Evolutionary conservation across 1,140 invertebrate genomes (phyloP).

Genomic region (Drosophila kanapiae): DNA sequence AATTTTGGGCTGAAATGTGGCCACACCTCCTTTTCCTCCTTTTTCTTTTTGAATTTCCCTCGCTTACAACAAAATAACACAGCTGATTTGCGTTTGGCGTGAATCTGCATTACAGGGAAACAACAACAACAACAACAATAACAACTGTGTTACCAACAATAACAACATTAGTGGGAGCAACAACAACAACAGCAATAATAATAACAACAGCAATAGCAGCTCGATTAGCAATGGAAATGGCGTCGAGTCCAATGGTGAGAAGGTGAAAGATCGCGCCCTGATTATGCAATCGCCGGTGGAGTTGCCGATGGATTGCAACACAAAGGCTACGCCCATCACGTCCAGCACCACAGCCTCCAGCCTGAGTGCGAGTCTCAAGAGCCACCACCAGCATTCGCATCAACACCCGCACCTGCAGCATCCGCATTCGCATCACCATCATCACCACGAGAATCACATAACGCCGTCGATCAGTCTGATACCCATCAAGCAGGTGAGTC

Average conservation of each 20-base stretch:
- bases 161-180: conserved; percentile 32
- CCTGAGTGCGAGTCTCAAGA: conserved; percentile 52
- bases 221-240: conserved; percentile 52
- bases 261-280: conserved; percentile 66
- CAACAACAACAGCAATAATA: conserved; percentile 43
- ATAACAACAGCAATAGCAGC: conserved; percentile 47
- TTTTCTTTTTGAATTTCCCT: conserved; percentile 6
- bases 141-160: conserved; percentile 22
- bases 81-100: conserved; percentile 85
- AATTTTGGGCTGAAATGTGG: not conserved
- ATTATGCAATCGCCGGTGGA: conserved; percentile 70
- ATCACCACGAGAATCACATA: conserved; percentile 87
- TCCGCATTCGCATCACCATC: conserved; percentile 49
- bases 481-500: conserved; percentile 91
- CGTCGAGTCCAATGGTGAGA: conserved; percentile 34
- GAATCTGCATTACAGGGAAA: conserved; percentile 84
- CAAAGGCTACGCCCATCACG: conserved; percentile 78
- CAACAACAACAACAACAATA: conserved; percentile 59
- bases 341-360: conserved; percentile 67
- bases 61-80: conserved; percentile 48
- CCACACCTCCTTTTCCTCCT: not conserved
- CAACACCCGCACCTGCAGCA: conserved; percentile 45
- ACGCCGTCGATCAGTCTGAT: conserved; percentile 94
- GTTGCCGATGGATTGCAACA: conserved; percentile 80
- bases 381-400: conserved; percentile 31